phyloP scores from a whole-genome alignment of 2,113 vertebrate species.

The Calcarius ornatus region DNA sequence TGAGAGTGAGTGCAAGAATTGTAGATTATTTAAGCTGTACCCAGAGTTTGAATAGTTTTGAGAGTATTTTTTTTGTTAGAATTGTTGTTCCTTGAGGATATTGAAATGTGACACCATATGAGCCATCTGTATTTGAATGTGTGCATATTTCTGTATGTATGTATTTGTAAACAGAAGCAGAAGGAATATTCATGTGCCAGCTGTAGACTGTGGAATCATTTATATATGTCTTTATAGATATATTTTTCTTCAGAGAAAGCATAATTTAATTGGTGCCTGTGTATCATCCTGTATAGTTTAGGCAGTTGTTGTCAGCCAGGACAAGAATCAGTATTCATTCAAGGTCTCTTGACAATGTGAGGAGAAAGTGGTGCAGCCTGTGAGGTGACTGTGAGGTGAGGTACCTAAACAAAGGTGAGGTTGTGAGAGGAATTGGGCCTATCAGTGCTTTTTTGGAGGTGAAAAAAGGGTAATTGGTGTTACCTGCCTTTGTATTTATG shows the following conservation, averaged over 20 bases:
- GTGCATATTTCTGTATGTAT: background rate
- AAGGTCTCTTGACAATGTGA: background rate
- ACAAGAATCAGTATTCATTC: background rate
- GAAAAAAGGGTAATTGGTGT: background rate
- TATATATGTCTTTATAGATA: background rate
- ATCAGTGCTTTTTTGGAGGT: background rate
- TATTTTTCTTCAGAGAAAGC: background rate
- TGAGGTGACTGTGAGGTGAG: background rate
- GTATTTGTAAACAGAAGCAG: background rate
- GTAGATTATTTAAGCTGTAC: background rate
- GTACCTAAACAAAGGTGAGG: background rate
- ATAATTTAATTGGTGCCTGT: background rate
- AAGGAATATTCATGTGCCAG: background rate
- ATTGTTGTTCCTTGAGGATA: background rate
- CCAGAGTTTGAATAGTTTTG: background rate
- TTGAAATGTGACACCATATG: background rate
- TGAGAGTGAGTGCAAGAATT: background rate
- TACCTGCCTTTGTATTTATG: background rate
- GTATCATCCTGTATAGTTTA: background rate
- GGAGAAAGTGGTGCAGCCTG: background rate
- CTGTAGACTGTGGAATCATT: background rate
- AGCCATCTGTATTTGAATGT: background rate
- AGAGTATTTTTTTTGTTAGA: background rate
- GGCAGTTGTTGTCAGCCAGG: background rate
- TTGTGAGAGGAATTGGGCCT: background rate